Evolutionary conservation across 2,888 invertebrate species (phyloP).

Genomic region (Bellardia bayeri): DNA sequence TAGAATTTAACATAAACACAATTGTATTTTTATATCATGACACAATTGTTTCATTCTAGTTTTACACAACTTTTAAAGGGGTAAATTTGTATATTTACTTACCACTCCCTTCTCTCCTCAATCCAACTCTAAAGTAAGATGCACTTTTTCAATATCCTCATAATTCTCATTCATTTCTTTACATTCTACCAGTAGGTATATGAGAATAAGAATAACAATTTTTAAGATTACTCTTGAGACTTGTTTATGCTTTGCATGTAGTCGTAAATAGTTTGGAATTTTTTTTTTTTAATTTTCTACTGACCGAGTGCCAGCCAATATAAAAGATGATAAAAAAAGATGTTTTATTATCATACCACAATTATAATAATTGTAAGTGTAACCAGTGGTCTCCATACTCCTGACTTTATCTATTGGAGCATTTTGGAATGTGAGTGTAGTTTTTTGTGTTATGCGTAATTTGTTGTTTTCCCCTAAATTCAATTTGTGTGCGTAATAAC

Average conservation of each 20-base stretch:
- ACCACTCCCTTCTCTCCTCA: neutral
- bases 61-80: neutral
- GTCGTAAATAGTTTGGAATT: neutral
- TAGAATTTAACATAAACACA: neutral
- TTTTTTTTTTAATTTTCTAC: slow-evolving; percentile 17
- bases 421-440: neutral
- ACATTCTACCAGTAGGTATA: neutral
- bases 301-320: neutral
- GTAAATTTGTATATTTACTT: neutral
- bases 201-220: neutral
- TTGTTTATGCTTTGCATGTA: neutral
- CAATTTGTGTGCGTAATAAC: slow-evolving; percentile 43
- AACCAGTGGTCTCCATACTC: slow-evolving; percentile 31
- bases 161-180: neutral
- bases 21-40: slow-evolving; percentile 12
- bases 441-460: neutral
- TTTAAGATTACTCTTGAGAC: slow-evolving; percentile 36
- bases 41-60: neutral
- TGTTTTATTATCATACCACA: slow-evolving; percentile 37
- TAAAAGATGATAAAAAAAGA: slow-evolving; percentile 18
- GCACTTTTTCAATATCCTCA: neutral
- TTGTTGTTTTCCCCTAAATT: neutral
- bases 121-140: neutral
- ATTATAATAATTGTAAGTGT: slow-evolving; percentile 58
- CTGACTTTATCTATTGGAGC: neutral